phyloP scores from a whole-genome alignment of 2,113 vertebrate genomes.

The Spermophilus dauricus region DNA sequence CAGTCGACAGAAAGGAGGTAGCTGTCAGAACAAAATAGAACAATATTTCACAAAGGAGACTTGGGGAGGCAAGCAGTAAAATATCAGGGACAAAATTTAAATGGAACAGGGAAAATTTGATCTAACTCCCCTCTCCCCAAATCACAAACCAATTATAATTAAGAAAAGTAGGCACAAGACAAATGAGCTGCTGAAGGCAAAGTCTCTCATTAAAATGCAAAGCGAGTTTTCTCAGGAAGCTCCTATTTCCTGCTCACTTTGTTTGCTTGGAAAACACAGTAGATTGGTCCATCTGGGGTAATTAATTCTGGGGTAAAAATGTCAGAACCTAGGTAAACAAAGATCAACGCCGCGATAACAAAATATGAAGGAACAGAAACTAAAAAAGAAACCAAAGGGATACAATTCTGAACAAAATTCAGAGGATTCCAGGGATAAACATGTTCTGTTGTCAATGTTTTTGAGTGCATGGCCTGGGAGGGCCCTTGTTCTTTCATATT shows the following conservation, averaged over 20 bases:
- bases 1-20: neutral
- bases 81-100: slow-evolving; percentile 20
- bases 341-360: slow-evolving; percentile 73
- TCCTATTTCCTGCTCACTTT: slow-evolving; percentile 76
- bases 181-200: slow-evolving; percentile 13
- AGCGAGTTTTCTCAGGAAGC: slow-evolving; percentile 70
- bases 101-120: slow-evolving; percentile 42
- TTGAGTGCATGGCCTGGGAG: neutral
- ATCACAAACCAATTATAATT: neutral
- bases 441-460: neutral
- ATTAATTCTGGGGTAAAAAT: slow-evolving; percentile 74
- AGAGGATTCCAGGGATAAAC: neutral
- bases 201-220: neutral
- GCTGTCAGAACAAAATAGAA: neutral
- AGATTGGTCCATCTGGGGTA: slow-evolving; percentile 72
- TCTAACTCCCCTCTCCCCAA: neutral
- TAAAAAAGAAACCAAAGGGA: slow-evolving; percentile 48
- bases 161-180: neutral
- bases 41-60: neutral
- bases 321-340: slow-evolving; percentile 80
- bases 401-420: slow-evolving; percentile 33
- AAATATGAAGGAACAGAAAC: slow-evolving; percentile 54
- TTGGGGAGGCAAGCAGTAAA: neutral
- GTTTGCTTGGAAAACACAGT: slow-evolving; percentile 79
- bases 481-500: neutral